Evolutionary conservation across 2,888 invertebrate species (phyloP).

Genomic region (Dusona sp.): DNA sequence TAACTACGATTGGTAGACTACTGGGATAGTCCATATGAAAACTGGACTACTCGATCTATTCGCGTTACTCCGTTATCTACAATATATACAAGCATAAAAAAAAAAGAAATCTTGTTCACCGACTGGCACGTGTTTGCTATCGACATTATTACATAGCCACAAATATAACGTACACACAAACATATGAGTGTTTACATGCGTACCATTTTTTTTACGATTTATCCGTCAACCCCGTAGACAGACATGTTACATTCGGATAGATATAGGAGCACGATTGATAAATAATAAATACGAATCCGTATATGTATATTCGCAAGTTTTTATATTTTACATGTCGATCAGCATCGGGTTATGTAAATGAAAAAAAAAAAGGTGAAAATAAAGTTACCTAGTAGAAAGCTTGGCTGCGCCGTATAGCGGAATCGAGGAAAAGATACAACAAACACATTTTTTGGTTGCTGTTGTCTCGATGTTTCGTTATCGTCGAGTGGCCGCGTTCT

Average conservation of each 20-base stretch:
- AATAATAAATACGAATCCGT: constrained; percentile 44
- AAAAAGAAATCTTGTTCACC: neutral
- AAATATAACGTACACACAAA: neutral
- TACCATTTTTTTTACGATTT: neutral
- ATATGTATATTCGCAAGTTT: constrained; percentile 58
- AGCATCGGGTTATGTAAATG: constrained; percentile 35
- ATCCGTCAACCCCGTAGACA: neutral
- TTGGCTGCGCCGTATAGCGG: neutral
- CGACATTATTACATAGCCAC: neutral
- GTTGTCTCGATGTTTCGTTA: constrained; percentile 39
- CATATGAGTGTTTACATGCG: neutral
- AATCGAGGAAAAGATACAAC: constrained; percentile 31
- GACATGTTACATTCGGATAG: constrained; percentile 36
- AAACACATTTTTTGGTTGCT: constrained; percentile 12
- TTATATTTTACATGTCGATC: constrained; percentile 53
- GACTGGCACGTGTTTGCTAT: constrained; percentile 23
- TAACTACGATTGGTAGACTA: neutral
- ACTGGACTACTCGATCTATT: neutral
- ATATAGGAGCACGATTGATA: constrained; percentile 13
- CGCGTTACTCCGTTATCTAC: neutral
- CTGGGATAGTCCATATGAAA: neutral
- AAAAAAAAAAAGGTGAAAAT: neutral
- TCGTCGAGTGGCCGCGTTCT: too few relatives aligned
- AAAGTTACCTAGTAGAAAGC: constrained; percentile 1
- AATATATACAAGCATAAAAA: neutral